Evolutionary conservation across 2,888 invertebrate species (phyloP), one percentile per base, ranked within the genome.

Genomic region (Smittia sp.): DNA sequence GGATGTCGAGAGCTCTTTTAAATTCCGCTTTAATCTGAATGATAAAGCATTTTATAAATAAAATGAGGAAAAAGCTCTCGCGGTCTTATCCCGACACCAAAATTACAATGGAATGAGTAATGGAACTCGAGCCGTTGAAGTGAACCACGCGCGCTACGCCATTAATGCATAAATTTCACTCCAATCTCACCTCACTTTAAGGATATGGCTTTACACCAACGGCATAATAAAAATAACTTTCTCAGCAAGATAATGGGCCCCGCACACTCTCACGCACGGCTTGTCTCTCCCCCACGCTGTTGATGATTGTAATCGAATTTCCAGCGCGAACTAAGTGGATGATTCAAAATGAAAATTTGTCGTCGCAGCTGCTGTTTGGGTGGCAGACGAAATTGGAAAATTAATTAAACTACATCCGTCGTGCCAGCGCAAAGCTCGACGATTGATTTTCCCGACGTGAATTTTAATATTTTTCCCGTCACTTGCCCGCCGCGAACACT

Each of bases 21-120:
- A 27, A 20, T 67, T 27, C 38, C 18, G 22, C 39, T 67, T 38
- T 39, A 27, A 11, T 18, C 39, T 18, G 27, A 69, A 32, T 69
- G 69, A 69, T 69, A 15, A 69, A 69, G 69, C 69, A 52, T 69
- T 54, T 69, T 54, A 54, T 69, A 68, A 68, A 68, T 68, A 69
- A 68, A 68, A 32, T 32, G 32, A 46, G 46, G 15, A 52, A 25
- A 41, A 54, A 65, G 7, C 38, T 32, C 65, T 38, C 15, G 18
- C 2, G 58, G 18, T 27, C 24, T 13, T 24, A 63, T 24, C 24
- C 24, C 9, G 20, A 13, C n/a, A 25, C 63, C 9, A 13, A 25
- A 54, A 69, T 54, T 22, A 58, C n/a, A 52, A 22, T 52, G 52
- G 54, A 69, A 38, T 69, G 69, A 69, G 25, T 69, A 69, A 69